phyloP scores from a whole-genome alignment of 1,140 invertebrate genomes.

The Pteromalus puparum region DNA sequence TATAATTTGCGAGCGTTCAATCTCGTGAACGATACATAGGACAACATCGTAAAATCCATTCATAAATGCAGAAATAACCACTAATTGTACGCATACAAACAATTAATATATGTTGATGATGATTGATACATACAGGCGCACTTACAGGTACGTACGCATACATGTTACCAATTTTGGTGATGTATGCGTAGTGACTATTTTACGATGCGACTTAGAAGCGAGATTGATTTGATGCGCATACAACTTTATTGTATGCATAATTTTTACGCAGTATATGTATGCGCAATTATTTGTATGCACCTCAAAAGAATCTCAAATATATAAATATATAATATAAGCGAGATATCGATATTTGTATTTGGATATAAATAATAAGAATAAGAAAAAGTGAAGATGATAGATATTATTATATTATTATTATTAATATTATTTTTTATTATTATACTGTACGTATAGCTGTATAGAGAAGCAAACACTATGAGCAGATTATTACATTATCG shows the following conservation, averaged over 20 bases:
- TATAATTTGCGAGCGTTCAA: constrained; percentile 3
- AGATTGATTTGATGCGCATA: constrained; percentile 51
- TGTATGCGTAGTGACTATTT: constrained; percentile 48
- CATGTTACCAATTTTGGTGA: constrained; percentile 10
- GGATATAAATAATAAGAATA: constrained; percentile 48
- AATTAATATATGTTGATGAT: constrained; percentile 16
- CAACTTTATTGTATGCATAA: constrained; percentile 45
- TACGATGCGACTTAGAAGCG: constrained; percentile 50
- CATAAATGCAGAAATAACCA: constrained; percentile 13
- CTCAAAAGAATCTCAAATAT: constrained; percentile 7
- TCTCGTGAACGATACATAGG: constrained; percentile 10
- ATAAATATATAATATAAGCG: constrained; percentile 43
- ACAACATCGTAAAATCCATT: constrained; percentile 28
- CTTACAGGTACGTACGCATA: constrained; percentile 27
- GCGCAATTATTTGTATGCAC: neutral
- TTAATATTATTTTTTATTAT: constrained; percentile 50
- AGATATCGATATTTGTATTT: constrained; percentile 52
- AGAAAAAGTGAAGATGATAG: constrained; percentile 44
- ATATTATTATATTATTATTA: constrained; percentile 51
- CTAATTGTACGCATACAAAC: constrained; percentile 41
- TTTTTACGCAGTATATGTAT: constrained; percentile 10
- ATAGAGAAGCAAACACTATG: constrained; percentile 51
- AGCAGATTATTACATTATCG: constrained; percentile 51
- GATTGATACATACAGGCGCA: neutral
- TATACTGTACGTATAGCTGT: constrained; percentile 54